Percentiles rank a stretch among this genome's conserved stretches.
Conservation (phyloP, 2,888 invertebrate genomes). For the Andrena haemorrhoa region DNA sequence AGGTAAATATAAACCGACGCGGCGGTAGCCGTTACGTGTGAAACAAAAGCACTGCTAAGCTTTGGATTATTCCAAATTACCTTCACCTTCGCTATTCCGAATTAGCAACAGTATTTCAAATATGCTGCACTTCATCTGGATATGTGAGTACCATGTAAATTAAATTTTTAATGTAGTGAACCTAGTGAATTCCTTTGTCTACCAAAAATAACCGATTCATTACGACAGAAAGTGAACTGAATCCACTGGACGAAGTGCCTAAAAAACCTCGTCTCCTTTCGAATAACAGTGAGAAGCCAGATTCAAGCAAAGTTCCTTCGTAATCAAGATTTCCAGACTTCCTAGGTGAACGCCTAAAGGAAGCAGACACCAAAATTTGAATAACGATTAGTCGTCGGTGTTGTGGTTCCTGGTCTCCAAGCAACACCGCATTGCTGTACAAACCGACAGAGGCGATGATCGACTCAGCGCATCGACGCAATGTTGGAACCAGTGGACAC, state of each 20-base stretch:
- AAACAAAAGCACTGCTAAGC: too few relatives aligned
- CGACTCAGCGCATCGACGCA: constrained; percentile 35
- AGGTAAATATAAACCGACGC: too few relatives aligned
- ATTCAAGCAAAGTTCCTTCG: background rate
- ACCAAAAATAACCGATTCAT: too few relatives aligned
- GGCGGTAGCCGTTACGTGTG: too few relatives aligned
- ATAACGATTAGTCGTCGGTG: constrained; percentile 41
- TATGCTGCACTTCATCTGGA: too few relatives aligned
- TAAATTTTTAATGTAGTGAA: too few relatives aligned
- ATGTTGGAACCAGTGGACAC: constrained; percentile 38
- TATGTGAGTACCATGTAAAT: too few relatives aligned
- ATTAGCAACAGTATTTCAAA: too few relatives aligned
- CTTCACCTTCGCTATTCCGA: too few relatives aligned
- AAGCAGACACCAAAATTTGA: constrained; percentile 10
- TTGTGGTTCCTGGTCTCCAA: constrained; percentile 68
- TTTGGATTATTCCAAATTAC: too few relatives aligned
- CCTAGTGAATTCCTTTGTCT: too few relatives aligned
- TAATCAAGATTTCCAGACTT: background rate
- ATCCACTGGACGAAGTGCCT: constrained; percentile 2
- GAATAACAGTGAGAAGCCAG: background rate
- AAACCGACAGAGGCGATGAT: constrained; percentile 50
- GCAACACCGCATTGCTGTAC: constrained; percentile 73
- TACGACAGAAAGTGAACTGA: too few relatives aligned
- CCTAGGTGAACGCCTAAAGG: background rate
- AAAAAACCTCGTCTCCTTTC: background rate